Evolutionary conservation across 2,113 vertebrate species (phyloP).

Genomic region (Heteronetta atricapilla): DNA sequence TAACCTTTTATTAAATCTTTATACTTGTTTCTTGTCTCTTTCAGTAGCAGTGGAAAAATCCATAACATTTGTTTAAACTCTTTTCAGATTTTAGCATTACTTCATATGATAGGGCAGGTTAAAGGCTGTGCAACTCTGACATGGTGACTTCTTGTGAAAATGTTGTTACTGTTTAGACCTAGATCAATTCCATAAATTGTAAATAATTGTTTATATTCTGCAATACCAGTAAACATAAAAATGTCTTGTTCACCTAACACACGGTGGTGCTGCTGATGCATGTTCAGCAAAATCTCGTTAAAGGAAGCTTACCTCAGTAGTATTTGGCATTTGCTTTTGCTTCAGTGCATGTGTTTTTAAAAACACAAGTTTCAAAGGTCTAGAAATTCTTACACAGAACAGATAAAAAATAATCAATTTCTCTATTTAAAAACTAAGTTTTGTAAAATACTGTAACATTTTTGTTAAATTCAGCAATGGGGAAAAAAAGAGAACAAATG

Average conservation of each 20-base stretch:
- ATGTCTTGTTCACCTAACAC: not conserved
- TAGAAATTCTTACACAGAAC: not conserved
- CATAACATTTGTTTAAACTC: not conserved
- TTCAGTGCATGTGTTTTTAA: not conserved
- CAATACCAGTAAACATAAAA: not conserved
- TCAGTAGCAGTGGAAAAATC: not conserved
- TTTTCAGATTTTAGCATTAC: not conserved
- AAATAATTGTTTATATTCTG: not conserved
- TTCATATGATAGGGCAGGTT: not conserved
- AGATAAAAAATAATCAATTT: not conserved
- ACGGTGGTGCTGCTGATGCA: conserved; percentile 42
- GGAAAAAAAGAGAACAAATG: not conserved
- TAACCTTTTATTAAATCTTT: not conserved
- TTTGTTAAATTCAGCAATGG: not conserved
- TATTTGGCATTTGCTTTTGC: not conserved
- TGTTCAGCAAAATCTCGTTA: not conserved
- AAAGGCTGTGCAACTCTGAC: not conserved
- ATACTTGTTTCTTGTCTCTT: not conserved
- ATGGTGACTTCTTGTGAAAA: not conserved
- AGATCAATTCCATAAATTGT: not conserved
- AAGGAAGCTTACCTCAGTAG: not conserved
- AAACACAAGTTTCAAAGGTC: not conserved
- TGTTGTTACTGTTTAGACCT: not conserved
- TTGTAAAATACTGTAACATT: not conserved
- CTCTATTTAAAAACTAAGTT: not conserved